Base-by-base conservation (phyloP, 2,888 invertebrate species). In the Torymus tubicola region DNA sequence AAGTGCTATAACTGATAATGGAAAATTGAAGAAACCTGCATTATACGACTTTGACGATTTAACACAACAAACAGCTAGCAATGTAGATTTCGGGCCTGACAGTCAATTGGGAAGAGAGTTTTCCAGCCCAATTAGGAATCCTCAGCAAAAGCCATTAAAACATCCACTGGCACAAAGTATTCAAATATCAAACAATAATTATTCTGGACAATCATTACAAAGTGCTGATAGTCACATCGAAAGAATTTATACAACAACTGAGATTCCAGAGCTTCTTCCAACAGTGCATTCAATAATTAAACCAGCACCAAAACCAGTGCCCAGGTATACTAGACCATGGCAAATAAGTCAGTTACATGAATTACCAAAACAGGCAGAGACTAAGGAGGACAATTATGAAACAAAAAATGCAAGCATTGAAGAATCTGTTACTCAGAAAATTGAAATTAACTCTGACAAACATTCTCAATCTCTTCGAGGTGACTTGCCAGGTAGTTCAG, bases 281-380 rank as follows among this genome's bases (percentile, higher is more conserved):
- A 74, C 67, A 52, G 16, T 55, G 10, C 55, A 31, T 24, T 58
- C 81, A 60, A 70, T 14, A 24, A 24, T 64, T 18, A 72, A 16
- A 31, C 77, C 64, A 52, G 65, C 69, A 21, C 65, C 71, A 73
- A 80, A 77, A 52, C 73, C 72, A 67, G 13, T 42, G 12, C 58
- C 80, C 65, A 77, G 73, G 12, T 77, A 80, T 18, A 53, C 70
- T n/a, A 77, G 65, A 57, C 74, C 77, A 65, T 80, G 80, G 82
- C 82, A 82, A 77, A 60, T 74, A 50, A 73, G 58, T n/a, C 72
- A 81, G 31, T 31, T 65, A 57, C 24, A 75, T 4, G 75, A 55
- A 58, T 18, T 13, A 42, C 57, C 67, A 60, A 53, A 65, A n/a
- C 8, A 42, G 60, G 60, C 86, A 87, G 75, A 77, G 50, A 69